Percentiles rank a stretch among this genome's conserved stretches.
Evolutionary conservation across 2,888 invertebrate species (phyloP).

Genomic region (Antitype chi): DNA sequence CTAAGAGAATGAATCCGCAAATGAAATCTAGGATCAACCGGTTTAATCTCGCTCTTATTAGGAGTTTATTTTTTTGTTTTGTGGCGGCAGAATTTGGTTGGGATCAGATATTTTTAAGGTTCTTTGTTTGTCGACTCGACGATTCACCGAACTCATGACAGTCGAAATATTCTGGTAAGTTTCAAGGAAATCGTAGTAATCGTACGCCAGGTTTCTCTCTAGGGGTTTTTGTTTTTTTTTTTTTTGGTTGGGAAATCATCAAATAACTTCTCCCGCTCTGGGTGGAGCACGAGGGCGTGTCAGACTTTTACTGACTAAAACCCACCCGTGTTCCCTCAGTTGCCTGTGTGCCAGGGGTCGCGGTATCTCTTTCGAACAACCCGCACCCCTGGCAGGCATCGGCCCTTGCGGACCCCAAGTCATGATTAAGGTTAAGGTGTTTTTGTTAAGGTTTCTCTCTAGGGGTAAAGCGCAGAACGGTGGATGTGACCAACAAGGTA

Average conservation of each 20-base stretch:
- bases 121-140: conserved; percentile 21
- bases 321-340: too few species aligned
- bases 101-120: conserved; percentile 22
- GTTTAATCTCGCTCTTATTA: conserved; percentile 76
- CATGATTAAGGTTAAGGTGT: too few species aligned
- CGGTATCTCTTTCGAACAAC: too few species aligned
- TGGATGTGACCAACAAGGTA: neutral
- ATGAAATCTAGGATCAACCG: conserved; percentile 80
- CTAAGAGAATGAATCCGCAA: conserved; percentile 84
- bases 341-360: too few species aligned
- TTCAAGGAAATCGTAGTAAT: neutral
- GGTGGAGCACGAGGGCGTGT: too few species aligned
- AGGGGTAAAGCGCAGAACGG: neutral
- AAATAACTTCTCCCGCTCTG: too few species aligned
- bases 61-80: conserved; percentile 28
- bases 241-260: too few species aligned
- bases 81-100: conserved; percentile 24
- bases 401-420: too few species aligned
- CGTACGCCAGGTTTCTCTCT: neutral
- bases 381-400: too few species aligned
- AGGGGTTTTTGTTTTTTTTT: too few species aligned
- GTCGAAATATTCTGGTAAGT: neutral
- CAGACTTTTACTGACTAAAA: too few species aligned
- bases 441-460: neutral
- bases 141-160: neutral